Conservation (phyloP, 2,888 invertebrate genomes). For the Mesorhabditis sp. region DNA sequence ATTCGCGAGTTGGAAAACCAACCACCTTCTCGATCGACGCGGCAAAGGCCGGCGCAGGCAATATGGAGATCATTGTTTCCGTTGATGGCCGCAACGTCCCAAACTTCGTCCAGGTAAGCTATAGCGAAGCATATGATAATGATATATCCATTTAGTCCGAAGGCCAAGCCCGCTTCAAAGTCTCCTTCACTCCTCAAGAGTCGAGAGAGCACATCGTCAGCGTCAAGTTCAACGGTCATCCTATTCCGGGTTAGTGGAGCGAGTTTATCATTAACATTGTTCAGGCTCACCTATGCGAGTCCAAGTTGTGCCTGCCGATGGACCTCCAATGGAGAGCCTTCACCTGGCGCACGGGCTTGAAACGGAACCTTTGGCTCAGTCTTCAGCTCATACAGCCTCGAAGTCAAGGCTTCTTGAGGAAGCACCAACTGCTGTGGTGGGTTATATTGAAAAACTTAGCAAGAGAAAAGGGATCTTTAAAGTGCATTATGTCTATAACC, state of each 20-base stretch:
- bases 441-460: neutral
- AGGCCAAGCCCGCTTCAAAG: constrained; percentile 61
- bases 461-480: neutral
- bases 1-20: constrained; percentile 76
- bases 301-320: constrained; percentile 11
- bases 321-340: neutral
- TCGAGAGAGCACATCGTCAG: constrained; percentile 85
- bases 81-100: constrained; percentile 93
- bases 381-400: neutral
- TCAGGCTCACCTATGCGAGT: constrained; percentile 21
- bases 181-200: constrained; percentile 92
- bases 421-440: neutral
- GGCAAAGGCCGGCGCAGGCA: constrained; percentile 78
- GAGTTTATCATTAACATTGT: neutral
- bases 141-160: neutral
- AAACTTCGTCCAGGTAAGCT: constrained; percentile 74
- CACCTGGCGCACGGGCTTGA: neutral
- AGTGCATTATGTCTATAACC: neutral
- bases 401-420: neutral
- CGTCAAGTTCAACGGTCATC: constrained; percentile 72
- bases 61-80: constrained; percentile 93
- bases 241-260: constrained; percentile 48
- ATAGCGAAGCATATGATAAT: constrained; percentile 65
- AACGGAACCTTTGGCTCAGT: constrained; percentile 2
- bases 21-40: constrained; percentile 85